Percentiles rank a stretch among this genome's conserved stretches.
These are phyloP conservation scores for Taenioides sp. DNA, from an alignment of 2,797 vertebrate genomes.

Conservation along the genomic window DNA sequence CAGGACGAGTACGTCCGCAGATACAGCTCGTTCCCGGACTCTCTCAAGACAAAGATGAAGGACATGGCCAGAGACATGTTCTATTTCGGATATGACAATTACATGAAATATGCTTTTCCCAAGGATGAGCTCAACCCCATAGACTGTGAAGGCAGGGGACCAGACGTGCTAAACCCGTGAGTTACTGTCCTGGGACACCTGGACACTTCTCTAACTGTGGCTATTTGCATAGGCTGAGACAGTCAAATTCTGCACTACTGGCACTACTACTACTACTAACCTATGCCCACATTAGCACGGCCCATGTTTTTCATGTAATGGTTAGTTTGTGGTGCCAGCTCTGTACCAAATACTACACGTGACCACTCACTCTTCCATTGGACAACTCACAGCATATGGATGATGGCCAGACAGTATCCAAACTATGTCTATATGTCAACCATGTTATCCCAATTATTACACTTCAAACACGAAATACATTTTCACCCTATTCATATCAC, in stretches of 20 bases:
- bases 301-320: slow-evolving; percentile 1
- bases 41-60: slow-evolving; percentile 85
- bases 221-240: slow-evolving; percentile 28
- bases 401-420: neutral
- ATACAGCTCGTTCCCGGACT: slow-evolving; percentile 86
- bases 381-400: neutral
- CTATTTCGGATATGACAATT: slow-evolving; percentile 95
- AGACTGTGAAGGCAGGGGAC: slow-evolving; percentile 90
- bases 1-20: slow-evolving; percentile 88
- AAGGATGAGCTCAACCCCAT: slow-evolving; percentile 97
- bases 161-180: slow-evolving; percentile 92
- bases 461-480: neutral
- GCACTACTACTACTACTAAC: slow-evolving; percentile 5
- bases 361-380: neutral
- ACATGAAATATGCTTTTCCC: slow-evolving; percentile 95
- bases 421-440: neutral
- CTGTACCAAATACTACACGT: neutral
- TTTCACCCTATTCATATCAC: neutral
- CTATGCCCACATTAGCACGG: neutral
- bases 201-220: slow-evolving; percentile 22
- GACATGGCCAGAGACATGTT: slow-evolving; percentile 93
- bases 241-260: slow-evolving; percentile 2
- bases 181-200: slow-evolving; percentile 53
- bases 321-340: neutral
- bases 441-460: neutral